These are phyloP conservation scores for Malaclemys terrapin DNA, from an alignment of 2,113 vertebrate genomes.

Conservation along the genomic window DNA sequence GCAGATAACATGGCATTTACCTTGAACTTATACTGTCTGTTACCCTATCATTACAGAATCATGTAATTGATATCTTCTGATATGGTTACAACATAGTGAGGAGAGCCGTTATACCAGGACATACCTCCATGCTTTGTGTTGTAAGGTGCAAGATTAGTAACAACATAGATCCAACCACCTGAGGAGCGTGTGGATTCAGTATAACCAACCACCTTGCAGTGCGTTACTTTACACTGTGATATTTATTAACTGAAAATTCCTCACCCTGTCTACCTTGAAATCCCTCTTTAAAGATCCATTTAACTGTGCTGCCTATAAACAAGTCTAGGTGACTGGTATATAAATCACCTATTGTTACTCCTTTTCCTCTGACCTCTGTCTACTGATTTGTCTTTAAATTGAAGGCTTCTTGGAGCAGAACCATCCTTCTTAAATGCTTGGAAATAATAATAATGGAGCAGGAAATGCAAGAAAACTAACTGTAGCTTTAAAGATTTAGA, in stretches of 20 bases:
- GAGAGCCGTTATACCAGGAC: accelerated
- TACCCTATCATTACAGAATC: background rate
- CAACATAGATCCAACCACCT: accelerated
- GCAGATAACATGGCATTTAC: background rate
- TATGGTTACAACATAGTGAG: accelerated
- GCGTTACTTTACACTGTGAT: accelerated
- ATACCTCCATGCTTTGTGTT: background rate
- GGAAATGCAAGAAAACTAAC: background rate
- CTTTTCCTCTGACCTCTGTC: background rate
- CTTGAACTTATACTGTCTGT: accelerated
- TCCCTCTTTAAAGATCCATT: background rate
- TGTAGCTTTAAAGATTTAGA: background rate
- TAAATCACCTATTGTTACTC: background rate
- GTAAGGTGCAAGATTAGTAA: background rate
- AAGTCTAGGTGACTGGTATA: background rate
- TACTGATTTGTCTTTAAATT: background rate
- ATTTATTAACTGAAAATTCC: background rate
- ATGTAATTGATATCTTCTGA: accelerated
- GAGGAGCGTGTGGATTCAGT: background rate
- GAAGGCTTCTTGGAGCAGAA: background rate
- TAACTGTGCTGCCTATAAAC: background rate
- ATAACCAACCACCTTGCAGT: background rate
- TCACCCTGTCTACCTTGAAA: background rate
- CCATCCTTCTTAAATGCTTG: accelerated
- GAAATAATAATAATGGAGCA: background rate